Conservation (phyloP, 2,113 vertebrate genomes). For the Syrrhaptes paradoxus region DNA sequence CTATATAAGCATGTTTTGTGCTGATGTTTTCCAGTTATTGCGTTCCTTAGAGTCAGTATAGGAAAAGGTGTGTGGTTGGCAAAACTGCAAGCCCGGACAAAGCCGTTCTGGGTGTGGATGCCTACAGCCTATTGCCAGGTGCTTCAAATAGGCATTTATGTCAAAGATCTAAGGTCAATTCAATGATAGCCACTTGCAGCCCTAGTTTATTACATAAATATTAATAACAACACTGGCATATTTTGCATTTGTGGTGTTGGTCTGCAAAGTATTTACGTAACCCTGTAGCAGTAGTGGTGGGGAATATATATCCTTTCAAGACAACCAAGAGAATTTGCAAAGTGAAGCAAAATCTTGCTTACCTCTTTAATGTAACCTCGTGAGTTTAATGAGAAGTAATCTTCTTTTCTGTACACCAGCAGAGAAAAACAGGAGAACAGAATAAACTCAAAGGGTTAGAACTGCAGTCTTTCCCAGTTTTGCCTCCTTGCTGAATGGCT, state of each 20-base stretch:
- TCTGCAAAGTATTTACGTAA: neutral
- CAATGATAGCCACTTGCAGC: slow-evolving; percentile 20
- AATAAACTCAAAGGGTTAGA: neutral
- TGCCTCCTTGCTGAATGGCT: neutral
- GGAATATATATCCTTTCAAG: neutral
- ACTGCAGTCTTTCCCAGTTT: neutral
- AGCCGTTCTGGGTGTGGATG: slow-evolving; percentile 41
- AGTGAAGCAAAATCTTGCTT: neutral
- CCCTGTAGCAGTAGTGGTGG: neutral
- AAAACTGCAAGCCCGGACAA: slow-evolving; percentile 44
- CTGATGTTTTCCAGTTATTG: slow-evolving; percentile 43
- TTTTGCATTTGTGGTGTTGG: neutral
- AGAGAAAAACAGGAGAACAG: neutral
- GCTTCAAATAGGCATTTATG: slow-evolving; percentile 62
- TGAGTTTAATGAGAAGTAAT: neutral
- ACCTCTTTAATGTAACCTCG: neutral
- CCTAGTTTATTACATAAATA: neutral
- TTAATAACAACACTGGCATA: neutral
- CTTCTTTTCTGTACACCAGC: neutral
- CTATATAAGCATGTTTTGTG: slow-evolving; percentile 44
- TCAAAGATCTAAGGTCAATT: slow-evolving; percentile 63
- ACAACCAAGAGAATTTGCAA: neutral
- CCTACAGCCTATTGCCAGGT: slow-evolving; percentile 50
- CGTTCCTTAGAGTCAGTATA: neutral
- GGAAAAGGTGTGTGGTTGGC: slow-evolving; percentile 43